Evolutionary conservation across 2,888 invertebrate species (phyloP).

Genomic region (Physocephala rufipes): DNA sequence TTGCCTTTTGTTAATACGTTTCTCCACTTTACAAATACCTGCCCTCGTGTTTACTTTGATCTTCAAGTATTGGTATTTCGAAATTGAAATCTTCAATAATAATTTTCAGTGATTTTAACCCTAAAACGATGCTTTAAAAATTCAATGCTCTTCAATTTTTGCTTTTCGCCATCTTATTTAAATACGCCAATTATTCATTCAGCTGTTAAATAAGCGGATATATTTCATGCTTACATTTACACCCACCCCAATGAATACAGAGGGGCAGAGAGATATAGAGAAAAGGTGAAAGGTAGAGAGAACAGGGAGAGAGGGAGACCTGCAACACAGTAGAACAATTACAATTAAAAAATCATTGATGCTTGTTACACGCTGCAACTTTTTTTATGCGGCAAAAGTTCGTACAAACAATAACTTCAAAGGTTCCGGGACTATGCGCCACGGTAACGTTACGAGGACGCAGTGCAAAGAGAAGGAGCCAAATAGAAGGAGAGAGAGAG

Average conservation of each 20-base stretch:
- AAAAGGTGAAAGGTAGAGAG: too few species aligned
- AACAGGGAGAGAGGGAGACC: too few species aligned
- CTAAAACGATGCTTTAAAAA: slow-evolving; percentile 31
- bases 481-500: too few species aligned
- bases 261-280: too few species aligned
- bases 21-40: background rate
- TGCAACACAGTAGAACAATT: slow-evolving; percentile 51
- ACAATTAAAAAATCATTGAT: slow-evolving; percentile 61
- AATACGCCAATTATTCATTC: slow-evolving; percentile 36
- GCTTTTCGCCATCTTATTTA: slow-evolving; percentile 13
- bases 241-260: background rate
- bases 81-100: slow-evolving; percentile 26
- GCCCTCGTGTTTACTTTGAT: slow-evolving; percentile 23
- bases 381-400: slow-evolving; percentile 28
- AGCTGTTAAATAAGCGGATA: slow-evolving; percentile 19
- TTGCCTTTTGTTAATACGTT: background rate
- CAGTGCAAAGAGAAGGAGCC: background rate
- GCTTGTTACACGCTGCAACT: slow-evolving; percentile 45
- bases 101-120: slow-evolving; percentile 24
- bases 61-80: slow-evolving; percentile 29
- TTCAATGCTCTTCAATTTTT: too few species aligned
- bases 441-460: background rate
- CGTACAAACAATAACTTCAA: slow-evolving; percentile 36
- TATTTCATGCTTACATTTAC: background rate
- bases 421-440: slow-evolving; percentile 20